Conservation (phyloP, 2,113 vertebrate species). For the Calidris pygmaea region DNA sequence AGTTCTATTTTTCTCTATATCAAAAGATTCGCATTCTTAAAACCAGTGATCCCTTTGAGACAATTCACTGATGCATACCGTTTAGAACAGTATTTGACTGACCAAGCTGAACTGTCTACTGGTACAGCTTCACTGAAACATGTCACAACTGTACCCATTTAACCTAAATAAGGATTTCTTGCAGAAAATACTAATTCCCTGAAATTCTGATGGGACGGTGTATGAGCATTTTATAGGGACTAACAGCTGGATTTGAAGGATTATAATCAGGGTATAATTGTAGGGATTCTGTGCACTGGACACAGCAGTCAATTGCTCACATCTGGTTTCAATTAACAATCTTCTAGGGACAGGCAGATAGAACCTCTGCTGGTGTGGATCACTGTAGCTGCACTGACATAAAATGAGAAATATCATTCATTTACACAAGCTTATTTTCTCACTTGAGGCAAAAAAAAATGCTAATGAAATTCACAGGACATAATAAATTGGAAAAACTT, state of each 20-base stretch:
- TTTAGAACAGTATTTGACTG: neutral
- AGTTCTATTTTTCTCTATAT: neutral
- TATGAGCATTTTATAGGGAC: neutral
- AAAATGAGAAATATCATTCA: neutral
- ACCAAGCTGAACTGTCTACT: neutral
- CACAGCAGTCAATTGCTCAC: neutral
- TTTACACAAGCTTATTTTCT: neutral
- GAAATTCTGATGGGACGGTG: neutral
- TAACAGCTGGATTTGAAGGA: neutral
- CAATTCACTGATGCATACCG: neutral
- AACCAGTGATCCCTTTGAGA: neutral
- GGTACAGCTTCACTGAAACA: neutral
- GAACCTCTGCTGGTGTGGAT: neutral
- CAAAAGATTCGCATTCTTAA: neutral
- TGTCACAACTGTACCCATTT: neutral
- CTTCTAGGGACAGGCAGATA: neutral
- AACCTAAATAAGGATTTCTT: neutral
- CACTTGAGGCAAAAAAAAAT: neutral
- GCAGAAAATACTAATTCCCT: neutral
- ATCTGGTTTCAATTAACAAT: neutral
- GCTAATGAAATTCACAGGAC: neutral
- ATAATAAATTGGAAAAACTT: neutral
- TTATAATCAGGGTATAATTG: neutral
- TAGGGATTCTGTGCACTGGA: neutral
- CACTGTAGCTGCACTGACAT: neutral